phyloP scores from a whole-genome alignment of 2,888 invertebrate species.

The Xanthia togata region DNA sequence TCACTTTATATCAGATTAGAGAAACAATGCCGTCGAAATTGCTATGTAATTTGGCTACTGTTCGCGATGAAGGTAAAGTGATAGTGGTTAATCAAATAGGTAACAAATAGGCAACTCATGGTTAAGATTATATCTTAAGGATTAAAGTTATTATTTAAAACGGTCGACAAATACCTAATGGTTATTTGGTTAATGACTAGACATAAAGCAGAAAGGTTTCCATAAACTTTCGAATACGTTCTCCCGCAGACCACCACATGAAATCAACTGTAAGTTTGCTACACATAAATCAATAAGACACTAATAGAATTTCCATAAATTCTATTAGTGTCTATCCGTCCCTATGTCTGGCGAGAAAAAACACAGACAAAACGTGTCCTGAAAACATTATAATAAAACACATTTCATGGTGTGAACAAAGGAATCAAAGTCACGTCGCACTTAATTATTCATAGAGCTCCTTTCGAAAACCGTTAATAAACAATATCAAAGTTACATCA shows the following conservation, averaged over 20 bases:
- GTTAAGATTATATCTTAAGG: constrained; percentile 47
- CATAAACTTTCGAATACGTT: not conserved
- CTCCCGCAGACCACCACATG: not conserved
- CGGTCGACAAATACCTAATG: not conserved
- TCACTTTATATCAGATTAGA: constrained; percentile 78
- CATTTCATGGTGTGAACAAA: constrained; percentile 62
- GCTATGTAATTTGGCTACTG: constrained; percentile 71
- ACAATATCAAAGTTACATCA: constrained; percentile 74
- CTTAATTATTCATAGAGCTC: constrained; percentile 71
- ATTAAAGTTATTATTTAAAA: constrained; percentile 42
- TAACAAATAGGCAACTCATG: constrained; percentile 53
- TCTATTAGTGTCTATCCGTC: too few relatives aligned
- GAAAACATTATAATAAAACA: constrained; percentile 61
- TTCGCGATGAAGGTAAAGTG: constrained; percentile 62
- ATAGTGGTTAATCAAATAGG: constrained; percentile 62
- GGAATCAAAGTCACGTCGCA: constrained; percentile 67
- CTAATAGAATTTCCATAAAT: not conserved
- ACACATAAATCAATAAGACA: not conserved
- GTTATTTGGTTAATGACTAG: not conserved
- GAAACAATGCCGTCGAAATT: constrained; percentile 70
- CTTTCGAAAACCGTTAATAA: constrained; percentile 72
- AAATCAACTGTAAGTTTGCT: not conserved
- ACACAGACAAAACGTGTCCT: constrained; percentile 59
- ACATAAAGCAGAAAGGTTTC: not conserved
- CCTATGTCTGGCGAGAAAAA: constrained; percentile 39